phyloP scores from a whole-genome alignment of 2,797 vertebrate genomes.

The Botia almorhae region DNA sequence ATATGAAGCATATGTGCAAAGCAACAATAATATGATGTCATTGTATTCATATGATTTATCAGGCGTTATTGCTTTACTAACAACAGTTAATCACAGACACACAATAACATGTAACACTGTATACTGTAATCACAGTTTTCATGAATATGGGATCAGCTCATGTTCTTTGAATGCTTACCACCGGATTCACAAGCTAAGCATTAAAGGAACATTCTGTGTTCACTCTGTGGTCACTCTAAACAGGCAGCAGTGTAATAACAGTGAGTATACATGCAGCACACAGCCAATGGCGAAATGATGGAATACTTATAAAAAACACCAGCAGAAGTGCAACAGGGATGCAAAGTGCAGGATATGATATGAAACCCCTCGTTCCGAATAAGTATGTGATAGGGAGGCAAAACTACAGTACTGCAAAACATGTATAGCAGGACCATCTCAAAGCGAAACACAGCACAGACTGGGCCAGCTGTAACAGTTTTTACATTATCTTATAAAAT shows the following conservation, averaged over 20 bases:
- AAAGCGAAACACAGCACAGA: too few species aligned
- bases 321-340: not conserved
- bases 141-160: not conserved
- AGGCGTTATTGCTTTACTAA: conserved; percentile 73
- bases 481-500: too few species aligned
- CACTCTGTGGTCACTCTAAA: not conserved
- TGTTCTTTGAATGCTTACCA: conserved; percentile 8
- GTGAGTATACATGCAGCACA: not conserved
- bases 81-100: conserved; percentile 43
- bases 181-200: not conserved
- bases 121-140: not conserved
- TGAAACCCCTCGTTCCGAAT: too few species aligned
- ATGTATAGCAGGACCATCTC: too few species aligned
- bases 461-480: too few species aligned
- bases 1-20: conserved; percentile 49
- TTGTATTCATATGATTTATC: conserved; percentile 27
- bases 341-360: too few species aligned
- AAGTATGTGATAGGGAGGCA: too few species aligned
- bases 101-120: conserved; percentile 16
- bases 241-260: conserved; percentile 21
- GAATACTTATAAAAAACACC: not conserved
- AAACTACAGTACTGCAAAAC: too few species aligned
- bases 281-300: not conserved
- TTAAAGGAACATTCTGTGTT: too few species aligned
- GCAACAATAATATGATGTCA: conserved; percentile 19